Evolutionary conservation across 2,113 vertebrate species (phyloP).

Genomic region (Gobio gobio): DNA sequence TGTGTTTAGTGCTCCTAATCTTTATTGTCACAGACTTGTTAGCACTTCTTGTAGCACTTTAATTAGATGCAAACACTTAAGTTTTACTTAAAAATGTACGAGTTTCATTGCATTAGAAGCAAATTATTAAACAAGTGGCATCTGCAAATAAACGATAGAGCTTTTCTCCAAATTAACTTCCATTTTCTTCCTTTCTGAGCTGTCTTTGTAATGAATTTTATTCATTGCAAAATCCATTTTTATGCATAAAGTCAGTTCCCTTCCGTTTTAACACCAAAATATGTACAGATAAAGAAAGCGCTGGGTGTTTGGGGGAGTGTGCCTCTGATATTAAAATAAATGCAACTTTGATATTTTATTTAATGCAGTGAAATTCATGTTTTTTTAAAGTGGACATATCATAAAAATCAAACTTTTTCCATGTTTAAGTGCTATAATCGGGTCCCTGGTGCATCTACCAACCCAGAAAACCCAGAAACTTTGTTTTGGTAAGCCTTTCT

Average conservation of each 20-base stretch:
- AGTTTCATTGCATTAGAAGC: neutral
- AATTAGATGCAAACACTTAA: neutral
- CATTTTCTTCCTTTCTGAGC: neutral
- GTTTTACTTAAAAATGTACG: neutral
- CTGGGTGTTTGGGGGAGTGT: too few species aligned
- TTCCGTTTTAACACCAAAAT: neutral
- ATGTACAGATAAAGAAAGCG: neutral
- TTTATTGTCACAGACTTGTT: neutral
- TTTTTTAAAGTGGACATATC: too few species aligned
- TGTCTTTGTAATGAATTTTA: neutral
- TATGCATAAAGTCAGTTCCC: neutral
- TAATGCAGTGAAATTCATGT: neutral
- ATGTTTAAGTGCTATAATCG: too few species aligned
- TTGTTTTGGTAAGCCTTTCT: too few species aligned
- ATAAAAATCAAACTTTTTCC: too few species aligned
- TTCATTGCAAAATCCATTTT: neutral
- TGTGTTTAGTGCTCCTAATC: neutral
- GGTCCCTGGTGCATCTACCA: too few species aligned
- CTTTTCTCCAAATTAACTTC: neutral
- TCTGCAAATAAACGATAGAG: neutral
- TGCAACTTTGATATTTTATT: neutral
- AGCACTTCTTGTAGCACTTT: neutral
- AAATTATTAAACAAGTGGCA: neutral
- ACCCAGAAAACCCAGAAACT: too few species aligned
- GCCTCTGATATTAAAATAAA: neutral